phyloP scores from a whole-genome alignment of 2,888 invertebrate species.

The Carabus problematicus region DNA sequence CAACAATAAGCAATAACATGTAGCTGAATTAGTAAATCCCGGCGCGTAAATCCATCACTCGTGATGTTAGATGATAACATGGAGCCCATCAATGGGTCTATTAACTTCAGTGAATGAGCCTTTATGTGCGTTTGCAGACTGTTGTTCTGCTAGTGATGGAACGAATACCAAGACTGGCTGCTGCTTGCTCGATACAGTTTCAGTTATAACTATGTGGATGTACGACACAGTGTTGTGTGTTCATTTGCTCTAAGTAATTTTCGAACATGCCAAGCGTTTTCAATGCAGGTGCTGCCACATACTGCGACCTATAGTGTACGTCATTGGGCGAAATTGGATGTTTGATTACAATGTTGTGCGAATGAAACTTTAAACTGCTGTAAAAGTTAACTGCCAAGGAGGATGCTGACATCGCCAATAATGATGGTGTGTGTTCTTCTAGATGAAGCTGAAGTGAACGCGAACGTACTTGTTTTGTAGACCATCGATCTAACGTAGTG shows the following conservation, averaged over 20 bases:
- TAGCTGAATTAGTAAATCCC: conserved; percentile 12
- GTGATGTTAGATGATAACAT: conserved; percentile 33
- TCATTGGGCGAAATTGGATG: conserved; percentile 12
- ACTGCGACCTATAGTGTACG: conserved; percentile 10
- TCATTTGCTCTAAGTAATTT: no score
- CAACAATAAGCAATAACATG: conserved; percentile 11
- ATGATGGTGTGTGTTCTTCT: no score
- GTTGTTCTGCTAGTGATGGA: background rate
- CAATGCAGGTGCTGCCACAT: background rate
- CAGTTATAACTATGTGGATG: no score
- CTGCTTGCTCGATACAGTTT: background rate
- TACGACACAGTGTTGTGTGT: no score
- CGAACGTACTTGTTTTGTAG: no score
- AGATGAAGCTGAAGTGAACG: no score
- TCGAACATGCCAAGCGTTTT: no score
- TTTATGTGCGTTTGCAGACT: conserved; percentile 10
- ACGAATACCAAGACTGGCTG: background rate
- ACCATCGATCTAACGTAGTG: no score
- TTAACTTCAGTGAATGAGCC: conserved; percentile 32
- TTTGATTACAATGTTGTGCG: conserved; percentile 14
- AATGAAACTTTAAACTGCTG: background rate
- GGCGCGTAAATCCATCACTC: conserved; percentile 23
- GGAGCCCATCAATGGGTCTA: conserved; percentile 29
- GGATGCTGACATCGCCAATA: conserved; percentile 6
- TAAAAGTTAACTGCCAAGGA: conserved; percentile 4